Evolutionary conservation across 2,888 invertebrate species (phyloP).

Genomic region (Sarcophaga caerulescens): DNA sequence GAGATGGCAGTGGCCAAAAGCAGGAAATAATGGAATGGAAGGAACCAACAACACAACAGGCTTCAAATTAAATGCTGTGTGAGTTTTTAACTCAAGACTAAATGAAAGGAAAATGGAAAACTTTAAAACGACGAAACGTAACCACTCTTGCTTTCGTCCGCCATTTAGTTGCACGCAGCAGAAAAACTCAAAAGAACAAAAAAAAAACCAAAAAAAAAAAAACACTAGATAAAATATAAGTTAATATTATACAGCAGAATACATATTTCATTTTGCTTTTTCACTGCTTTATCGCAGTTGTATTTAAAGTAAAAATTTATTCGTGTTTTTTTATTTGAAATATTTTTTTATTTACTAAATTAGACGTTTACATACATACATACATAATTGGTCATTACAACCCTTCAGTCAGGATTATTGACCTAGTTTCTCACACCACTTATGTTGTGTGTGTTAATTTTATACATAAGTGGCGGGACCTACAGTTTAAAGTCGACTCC

Average conservation of each 20-base stretch:
- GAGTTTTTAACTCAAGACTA: constrained; percentile 17
- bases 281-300: neutral
- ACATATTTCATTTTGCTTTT: constrained; percentile 24
- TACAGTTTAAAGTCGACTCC: no score
- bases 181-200: no score
- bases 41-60: constrained; percentile 24
- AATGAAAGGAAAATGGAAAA: constrained; percentile 33
- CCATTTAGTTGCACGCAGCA: neutral
- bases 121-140: neutral
- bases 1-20: neutral
- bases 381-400: no score
- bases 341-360: constrained; percentile 20
- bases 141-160: neutral
- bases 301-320: constrained; percentile 19
- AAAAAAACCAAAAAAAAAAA: neutral
- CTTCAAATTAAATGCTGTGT: constrained; percentile 38
- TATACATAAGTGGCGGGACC: no score
- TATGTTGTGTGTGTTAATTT: no score
- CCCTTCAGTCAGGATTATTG: no score
- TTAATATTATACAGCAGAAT: constrained; percentile 20
- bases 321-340: neutral
- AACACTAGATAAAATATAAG: constrained; percentile 11
- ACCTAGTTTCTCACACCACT: no score
- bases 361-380: constrained; percentile 54
- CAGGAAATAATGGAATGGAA: neutral